These are phyloP conservation scores for Petrocephalus sullivani DNA, from an alignment of 2,797 vertebrate genomes.

Conservation along the genomic window DNA sequence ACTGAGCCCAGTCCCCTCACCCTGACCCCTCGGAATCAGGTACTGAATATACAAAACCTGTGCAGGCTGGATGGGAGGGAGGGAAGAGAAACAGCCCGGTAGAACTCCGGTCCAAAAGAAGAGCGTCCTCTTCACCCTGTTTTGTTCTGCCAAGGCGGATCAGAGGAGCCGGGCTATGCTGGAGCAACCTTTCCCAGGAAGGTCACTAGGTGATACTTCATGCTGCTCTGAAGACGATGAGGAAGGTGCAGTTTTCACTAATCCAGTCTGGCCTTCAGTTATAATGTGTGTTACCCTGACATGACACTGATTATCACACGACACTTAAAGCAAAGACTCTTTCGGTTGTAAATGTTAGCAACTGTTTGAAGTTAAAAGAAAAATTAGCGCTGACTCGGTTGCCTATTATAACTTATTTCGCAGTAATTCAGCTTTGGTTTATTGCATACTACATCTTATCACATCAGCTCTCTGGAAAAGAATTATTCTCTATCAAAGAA, in stretches of 20 bases:
- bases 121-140: slow-evolving; percentile 14
- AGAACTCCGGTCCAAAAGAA: slow-evolving; percentile 29
- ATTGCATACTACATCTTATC: neutral
- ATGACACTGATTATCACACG: neutral
- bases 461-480: neutral
- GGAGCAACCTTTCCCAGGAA: slow-evolving; percentile 34
- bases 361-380: neutral
- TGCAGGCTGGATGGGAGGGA: slow-evolving; percentile 40
- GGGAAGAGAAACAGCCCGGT: slow-evolving; percentile 26
- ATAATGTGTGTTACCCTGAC: neutral
- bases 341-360: neutral
- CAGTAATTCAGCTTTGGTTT: neutral
- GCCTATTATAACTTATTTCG: neutral
- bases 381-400: neutral
- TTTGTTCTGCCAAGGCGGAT: slow-evolving; percentile 33
- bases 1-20: slow-evolving; percentile 21
- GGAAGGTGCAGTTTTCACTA: neutral
- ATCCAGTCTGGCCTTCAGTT: neutral
- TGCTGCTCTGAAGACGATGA: slow-evolving; percentile 17
- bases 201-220: slow-evolving; percentile 25
- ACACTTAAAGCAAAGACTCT: neutral
- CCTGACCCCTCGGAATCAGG: slow-evolving; percentile 37
- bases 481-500: neutral
- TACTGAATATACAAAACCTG: slow-evolving; percentile 43
- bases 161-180: slow-evolving; percentile 25